Conservation (phyloP, 35 echinoderm and acorn worm species). For the Stichopus chloronotus region DNA sequence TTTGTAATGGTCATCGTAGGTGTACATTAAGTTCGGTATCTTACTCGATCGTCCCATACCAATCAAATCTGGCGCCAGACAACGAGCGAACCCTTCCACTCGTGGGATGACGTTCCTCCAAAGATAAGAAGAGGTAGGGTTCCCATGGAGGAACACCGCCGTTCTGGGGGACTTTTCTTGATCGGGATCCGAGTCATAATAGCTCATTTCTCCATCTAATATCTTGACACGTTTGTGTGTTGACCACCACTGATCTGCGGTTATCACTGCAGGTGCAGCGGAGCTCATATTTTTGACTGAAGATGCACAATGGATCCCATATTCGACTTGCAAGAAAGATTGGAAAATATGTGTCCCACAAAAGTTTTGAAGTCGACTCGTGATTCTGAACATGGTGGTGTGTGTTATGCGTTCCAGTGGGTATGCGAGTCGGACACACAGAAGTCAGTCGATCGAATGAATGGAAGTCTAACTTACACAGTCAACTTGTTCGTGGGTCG, state of each 20-base stretch:
- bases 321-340: background rate
- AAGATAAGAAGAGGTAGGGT: slow-evolving; percentile 94
- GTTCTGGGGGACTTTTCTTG: slow-evolving; percentile 49
- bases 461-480: no score
- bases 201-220: slow-evolving; percentile 80
- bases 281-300: background rate
- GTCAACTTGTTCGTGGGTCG: no score
- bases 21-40: slow-evolving; percentile 62
- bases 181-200: slow-evolving; percentile 83
- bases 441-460: no score
- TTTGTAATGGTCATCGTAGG: slow-evolving; percentile 82
- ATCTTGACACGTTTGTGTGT: slow-evolving; percentile 69
- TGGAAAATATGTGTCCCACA: background rate
- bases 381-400: background rate
- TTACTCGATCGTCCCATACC: slow-evolving; percentile 87
- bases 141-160: slow-evolving; percentile 87
- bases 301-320: background rate
- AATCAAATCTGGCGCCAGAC: slow-evolving; percentile 94
- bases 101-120: slow-evolving; percentile 90
- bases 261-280: slow-evolving; percentile 14
- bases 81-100: slow-evolving; percentile 67
- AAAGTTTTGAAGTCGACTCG: background rate
- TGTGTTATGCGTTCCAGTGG: background rate
- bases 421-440: no score
- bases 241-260: slow-evolving; percentile 86